phyloP scores from a whole-genome alignment of 2,797 vertebrate species.

The Peromyscus attwateri region DNA sequence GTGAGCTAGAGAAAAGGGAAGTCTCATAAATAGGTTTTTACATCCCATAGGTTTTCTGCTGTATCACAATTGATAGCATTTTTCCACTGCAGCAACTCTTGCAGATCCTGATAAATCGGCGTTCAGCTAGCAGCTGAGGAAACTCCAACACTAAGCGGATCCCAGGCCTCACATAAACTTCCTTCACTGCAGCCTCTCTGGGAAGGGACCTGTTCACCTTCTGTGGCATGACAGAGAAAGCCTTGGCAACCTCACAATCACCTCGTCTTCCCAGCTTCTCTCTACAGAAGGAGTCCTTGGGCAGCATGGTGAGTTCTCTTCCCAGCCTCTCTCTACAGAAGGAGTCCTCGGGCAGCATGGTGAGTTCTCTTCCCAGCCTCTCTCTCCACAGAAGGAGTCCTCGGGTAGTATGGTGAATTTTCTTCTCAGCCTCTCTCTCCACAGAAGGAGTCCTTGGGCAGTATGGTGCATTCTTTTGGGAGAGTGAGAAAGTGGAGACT shows the following conservation, averaged over 20 bases:
- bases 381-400: background rate
- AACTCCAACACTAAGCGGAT: background rate
- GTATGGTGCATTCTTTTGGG: background rate
- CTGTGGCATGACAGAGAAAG: background rate
- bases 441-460: too few species aligned
- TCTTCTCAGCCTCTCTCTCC: too few species aligned
- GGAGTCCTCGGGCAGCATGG: background rate
- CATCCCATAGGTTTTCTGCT: slow-evolving; percentile 31
- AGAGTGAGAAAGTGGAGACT: background rate
- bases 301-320: too few species aligned
- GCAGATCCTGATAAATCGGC: slow-evolving; percentile 33
- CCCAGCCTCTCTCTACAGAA: background rate
- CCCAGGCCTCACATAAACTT: background rate
- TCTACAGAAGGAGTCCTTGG: background rate
- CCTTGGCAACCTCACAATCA: background rate
- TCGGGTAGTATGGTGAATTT: too few species aligned
- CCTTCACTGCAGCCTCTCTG: background rate
- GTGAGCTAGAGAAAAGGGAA: background rate
- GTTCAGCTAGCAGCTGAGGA: background rate
- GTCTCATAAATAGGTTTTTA: slow-evolving; percentile 51
- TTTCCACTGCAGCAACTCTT: slow-evolving; percentile 24
- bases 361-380: background rate
- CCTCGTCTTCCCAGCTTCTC: background rate
- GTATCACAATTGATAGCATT: background rate
- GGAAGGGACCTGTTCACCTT: background rate